These are phyloP conservation scores for Epiblema foenella DNA, from an alignment of 2,888 invertebrate species.

Conservation along the genomic window DNA sequence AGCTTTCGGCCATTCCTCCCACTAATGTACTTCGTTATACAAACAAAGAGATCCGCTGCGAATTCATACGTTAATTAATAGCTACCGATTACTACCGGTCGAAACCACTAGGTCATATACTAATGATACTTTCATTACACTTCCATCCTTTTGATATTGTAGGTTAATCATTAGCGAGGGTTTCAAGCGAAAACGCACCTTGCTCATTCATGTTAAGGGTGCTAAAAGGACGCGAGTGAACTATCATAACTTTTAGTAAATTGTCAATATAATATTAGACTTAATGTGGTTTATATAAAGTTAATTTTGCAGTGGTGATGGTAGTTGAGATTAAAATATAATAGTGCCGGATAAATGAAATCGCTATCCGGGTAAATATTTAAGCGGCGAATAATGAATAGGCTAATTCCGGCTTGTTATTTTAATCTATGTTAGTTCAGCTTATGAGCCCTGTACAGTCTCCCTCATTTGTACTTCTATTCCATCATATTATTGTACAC, in stretches of 20 bases:
- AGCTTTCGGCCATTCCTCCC: constrained; percentile 7
- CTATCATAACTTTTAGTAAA: background rate
- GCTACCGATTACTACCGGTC: background rate
- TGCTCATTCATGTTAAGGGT: background rate
- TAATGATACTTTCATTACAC: background rate
- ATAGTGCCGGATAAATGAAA: constrained; percentile 14
- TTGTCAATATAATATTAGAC: background rate
- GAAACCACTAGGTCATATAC: background rate
- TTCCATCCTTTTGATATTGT: background rate
- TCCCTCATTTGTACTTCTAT: background rate
- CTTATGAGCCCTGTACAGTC: constrained; percentile 1
- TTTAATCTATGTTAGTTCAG: constrained; percentile 11
- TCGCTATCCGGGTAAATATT: constrained; percentile 30
- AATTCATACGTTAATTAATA: constrained; percentile 8
- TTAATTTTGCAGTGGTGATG: background rate
- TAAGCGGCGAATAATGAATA: constrained; percentile 27
- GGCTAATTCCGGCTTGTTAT: constrained; percentile 1
- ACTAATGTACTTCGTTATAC: background rate
- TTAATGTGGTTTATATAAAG: background rate
- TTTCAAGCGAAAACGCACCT: background rate
- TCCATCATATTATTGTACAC: too few species aligned
- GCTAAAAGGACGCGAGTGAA: background rate
- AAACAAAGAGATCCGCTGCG: constrained; percentile 1
- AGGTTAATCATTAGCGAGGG: background rate
- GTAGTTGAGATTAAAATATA: constrained; percentile 6